These are phyloP conservation scores for Girardia tigrina DNA, from an alignment of 2,888 invertebrate genomes.

Conservation along the genomic window DNA sequence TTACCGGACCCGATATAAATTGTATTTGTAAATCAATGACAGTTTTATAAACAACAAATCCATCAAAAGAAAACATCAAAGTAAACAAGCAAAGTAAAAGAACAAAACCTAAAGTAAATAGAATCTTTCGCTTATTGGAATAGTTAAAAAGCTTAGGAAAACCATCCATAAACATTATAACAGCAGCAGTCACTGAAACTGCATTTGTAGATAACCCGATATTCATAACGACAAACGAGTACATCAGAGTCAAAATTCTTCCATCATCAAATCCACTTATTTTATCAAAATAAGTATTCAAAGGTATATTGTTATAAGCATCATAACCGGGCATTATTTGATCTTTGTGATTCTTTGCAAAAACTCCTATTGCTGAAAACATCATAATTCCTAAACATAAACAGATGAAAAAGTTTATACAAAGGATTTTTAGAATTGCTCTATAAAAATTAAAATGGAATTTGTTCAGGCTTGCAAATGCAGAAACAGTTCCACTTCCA, in stretches of 20 bases:
- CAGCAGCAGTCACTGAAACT: not conserved
- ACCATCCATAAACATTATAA: not conserved
- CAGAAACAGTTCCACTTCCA: not conserved
- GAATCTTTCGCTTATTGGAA: not conserved
- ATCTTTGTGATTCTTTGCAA: not conserved
- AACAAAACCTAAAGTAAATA: not conserved
- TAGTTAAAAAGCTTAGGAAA: not conserved
- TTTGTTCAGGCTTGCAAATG: not conserved
- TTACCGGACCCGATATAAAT: not conserved
- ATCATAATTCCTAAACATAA: not conserved
- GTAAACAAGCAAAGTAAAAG: not conserved
- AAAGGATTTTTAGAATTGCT: not conserved
- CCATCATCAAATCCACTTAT: not conserved
- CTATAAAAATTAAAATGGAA: not conserved
- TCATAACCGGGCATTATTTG: not conserved
- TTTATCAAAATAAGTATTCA: not conserved
- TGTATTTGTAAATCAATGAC: not conserved
- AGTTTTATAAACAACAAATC: not conserved
- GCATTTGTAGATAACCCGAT: not conserved
- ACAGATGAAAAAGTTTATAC: not conserved
- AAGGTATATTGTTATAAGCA: not conserved
- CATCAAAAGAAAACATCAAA: not conserved
- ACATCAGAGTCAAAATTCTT: not conserved
- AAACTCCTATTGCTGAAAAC: not conserved
- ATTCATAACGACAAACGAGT: not conserved